Evolutionary conservation across 2,888 invertebrate species (phyloP).

Genomic region (Lithodes maja): DNA sequence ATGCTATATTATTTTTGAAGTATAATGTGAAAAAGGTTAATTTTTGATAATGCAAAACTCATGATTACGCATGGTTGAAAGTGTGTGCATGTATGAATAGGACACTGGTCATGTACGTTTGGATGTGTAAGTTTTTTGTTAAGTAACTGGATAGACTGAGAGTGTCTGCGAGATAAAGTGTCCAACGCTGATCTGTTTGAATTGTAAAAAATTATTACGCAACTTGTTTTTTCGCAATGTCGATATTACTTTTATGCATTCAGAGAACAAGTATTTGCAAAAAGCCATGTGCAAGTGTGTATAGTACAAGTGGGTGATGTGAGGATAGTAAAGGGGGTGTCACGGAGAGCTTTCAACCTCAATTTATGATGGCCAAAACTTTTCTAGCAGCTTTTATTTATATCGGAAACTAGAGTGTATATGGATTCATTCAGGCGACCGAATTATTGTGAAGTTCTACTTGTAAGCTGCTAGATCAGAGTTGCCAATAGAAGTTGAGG

Average conservation of each 20-base stretch:
- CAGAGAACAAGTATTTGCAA: conserved; percentile 51
- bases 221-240: neutral
- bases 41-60: conserved; percentile 27
- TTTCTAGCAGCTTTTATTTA: no score
- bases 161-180: conserved; percentile 46
- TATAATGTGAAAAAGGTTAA: conserved; percentile 34
- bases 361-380: no score
- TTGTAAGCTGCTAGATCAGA: no score
- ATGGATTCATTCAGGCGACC: no score
- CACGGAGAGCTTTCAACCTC: no score
- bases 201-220: conserved; percentile 14
- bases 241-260: conserved; percentile 37
- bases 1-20: conserved; percentile 46
- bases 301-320: conserved; percentile 64
- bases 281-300: conserved; percentile 67
- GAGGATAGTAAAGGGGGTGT: conserved; percentile 3
- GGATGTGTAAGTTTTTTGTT: conserved; percentile 37
- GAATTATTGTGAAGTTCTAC: no score
- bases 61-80: conserved; percentile 40
- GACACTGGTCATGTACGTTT: conserved; percentile 22
- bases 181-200: conserved; percentile 52
- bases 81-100: conserved; percentile 34
- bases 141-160: conserved; percentile 20
- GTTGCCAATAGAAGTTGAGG: no score
- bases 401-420: no score